These are phyloP conservation scores for Chironomus striatipennis DNA, from an alignment of 1,140 invertebrate genomes.

Conservation along the genomic window DNA sequence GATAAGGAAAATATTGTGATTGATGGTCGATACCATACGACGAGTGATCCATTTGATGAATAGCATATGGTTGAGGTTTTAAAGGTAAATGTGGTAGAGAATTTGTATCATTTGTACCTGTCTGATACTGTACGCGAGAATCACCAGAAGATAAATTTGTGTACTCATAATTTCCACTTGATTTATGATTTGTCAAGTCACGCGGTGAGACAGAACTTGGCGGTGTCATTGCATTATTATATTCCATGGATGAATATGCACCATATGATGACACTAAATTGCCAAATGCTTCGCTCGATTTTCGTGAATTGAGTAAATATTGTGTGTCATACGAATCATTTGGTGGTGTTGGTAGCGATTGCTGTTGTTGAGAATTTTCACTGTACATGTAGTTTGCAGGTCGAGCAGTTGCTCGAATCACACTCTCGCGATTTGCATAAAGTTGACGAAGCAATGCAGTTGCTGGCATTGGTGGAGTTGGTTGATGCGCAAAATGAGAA, in stretches of 20 bases:
- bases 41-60: constrained; percentile 47
- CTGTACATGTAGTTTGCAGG: constrained; percentile 40
- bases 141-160: constrained; percentile 32
- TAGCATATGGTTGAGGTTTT: constrained; percentile 82
- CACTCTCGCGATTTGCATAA: constrained; percentile 88
- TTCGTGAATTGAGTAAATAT: constrained; percentile 53
- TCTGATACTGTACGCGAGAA: constrained; percentile 42
- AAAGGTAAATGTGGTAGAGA: constrained; percentile 68
- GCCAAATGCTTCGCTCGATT: constrained; percentile 47
- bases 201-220: constrained; percentile 89
- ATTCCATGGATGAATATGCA: constrained; percentile 61
- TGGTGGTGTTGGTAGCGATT: constrained; percentile 76
- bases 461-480: constrained; percentile 57
- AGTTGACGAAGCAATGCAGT: constrained; percentile 80
- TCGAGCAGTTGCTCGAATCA: constrained; percentile 64
- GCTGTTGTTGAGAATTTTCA: constrained; percentile 48
- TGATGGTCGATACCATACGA: constrained; percentile 54
- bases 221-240: constrained; percentile 89
- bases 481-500: constrained; percentile 55
- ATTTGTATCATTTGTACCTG: constrained; percentile 49
- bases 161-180: constrained; percentile 43
- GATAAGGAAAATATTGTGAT: constrained; percentile 73
- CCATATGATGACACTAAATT: constrained; percentile 52
- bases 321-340: constrained; percentile 71
- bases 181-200: constrained; percentile 52